Evolutionary conservation across 2,113 vertebrate species (phyloP).

Genomic region (Indri indri): DNA sequence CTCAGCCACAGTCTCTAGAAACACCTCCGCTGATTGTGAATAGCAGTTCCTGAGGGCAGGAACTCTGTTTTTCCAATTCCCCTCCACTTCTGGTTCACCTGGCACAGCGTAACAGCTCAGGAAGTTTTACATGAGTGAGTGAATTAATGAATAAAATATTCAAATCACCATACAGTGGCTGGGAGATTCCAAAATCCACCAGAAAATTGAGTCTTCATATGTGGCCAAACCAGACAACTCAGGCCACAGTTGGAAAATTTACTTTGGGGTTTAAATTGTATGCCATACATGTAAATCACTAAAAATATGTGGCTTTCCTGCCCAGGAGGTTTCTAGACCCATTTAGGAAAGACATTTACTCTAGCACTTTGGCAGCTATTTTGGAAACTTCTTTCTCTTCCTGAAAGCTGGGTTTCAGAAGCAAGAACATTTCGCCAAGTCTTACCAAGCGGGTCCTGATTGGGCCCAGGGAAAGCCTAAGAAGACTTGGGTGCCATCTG

Average conservation of each 20-base stretch:
- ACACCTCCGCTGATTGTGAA: neutral
- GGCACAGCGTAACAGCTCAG: neutral
- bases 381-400: neutral
- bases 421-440: neutral
- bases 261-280: slow-evolving; percentile 42
- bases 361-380: slow-evolving; percentile 34
- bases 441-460: neutral
- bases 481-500: neutral
- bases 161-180: neutral
- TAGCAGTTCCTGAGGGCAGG: neutral
- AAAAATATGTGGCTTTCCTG: slow-evolving; percentile 50
- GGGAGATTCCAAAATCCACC: slow-evolving; percentile 19
- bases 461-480: neutral
- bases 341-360: slow-evolving; percentile 39
- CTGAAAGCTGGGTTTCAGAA: neutral
- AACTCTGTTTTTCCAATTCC: neutral
- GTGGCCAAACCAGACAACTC: slow-evolving; percentile 57
- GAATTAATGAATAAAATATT: slow-evolving; percentile 48
- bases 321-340: slow-evolving; percentile 39
- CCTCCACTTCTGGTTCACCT: neutral
- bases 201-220: slow-evolving; percentile 9
- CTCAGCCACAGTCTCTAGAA: neutral
- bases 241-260: slow-evolving; percentile 50
- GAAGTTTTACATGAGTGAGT: slow-evolving; percentile 31
- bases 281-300: slow-evolving; percentile 46